Conservation (phyloP, 2,888 invertebrate species). For the Neoitamus cyanurus region DNA sequence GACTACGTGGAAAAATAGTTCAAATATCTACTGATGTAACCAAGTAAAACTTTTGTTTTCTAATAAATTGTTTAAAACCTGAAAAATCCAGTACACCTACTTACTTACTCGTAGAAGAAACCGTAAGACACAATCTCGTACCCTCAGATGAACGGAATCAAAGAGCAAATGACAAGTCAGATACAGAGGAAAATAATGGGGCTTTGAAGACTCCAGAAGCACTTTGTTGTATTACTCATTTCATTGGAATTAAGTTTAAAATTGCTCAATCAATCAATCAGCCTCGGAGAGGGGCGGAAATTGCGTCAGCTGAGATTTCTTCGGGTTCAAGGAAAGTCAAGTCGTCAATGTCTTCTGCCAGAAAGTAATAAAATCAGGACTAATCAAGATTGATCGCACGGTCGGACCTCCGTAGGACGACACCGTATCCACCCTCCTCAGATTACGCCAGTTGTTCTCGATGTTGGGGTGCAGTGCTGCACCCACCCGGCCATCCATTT, state of each 20-base stretch:
- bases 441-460: constrained; percentile 24
- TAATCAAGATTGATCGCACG: constrained; percentile 67
- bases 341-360: constrained; percentile 54
- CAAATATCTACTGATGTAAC: no score
- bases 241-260: neutral
- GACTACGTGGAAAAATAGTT: no score
- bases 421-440: constrained; percentile 19
- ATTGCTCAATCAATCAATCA: constrained; percentile 2
- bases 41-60: no score
- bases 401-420: constrained; percentile 51
- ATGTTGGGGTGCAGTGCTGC: neutral
- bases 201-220: neutral
- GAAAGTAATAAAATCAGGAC: constrained; percentile 63
- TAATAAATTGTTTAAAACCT: no score
- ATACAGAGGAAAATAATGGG: neutral
- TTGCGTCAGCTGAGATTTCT: constrained; percentile 28
- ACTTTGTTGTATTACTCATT: neutral
- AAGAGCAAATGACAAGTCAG: no score
- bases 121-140: no score
- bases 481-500: neutral
- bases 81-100: no score
- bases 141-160: no score
- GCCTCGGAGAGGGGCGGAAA: neutral
- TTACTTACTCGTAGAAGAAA: no score
- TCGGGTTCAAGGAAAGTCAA: neutral